phyloP scores from a whole-genome alignment of 2,888 invertebrate genomes.

The Leptarthrus brevirostris region DNA sequence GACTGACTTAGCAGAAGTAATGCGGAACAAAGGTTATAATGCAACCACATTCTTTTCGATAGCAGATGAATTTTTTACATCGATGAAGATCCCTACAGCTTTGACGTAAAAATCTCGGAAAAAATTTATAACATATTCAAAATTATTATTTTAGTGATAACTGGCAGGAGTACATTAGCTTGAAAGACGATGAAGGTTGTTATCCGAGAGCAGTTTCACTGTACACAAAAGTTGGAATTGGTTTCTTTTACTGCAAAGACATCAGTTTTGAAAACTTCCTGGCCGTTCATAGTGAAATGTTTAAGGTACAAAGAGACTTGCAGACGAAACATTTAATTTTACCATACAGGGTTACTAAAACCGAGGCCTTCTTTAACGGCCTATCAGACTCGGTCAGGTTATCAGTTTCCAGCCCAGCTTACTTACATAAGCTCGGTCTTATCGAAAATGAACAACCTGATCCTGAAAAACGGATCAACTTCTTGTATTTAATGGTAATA shows the following conservation, averaged over 20 bases:
- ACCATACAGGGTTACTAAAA: constrained; percentile 6
- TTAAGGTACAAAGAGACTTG: constrained; percentile 26
- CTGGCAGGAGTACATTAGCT: constrained; percentile 25
- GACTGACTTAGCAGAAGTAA: constrained; percentile 6
- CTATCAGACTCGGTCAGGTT: constrained; percentile 21
- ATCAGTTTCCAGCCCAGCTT: constrained; percentile 26
- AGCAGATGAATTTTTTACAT: not conserved
- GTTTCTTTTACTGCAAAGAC: constrained; percentile 33
- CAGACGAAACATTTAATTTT: constrained; percentile 17
- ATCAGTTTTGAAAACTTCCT: constrained; percentile 19
- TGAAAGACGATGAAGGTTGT: constrained; percentile 26
- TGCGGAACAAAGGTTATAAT: not conserved
- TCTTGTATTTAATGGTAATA: constrained; percentile 29
- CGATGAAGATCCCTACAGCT: not conserved
- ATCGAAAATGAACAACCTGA: not conserved
- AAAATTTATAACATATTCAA: too few species aligned
- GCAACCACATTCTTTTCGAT: not conserved
- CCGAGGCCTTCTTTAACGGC: constrained; percentile 23
- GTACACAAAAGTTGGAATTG: constrained; percentile 17
- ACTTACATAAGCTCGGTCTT: constrained; percentile 26
- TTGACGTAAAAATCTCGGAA: too few species aligned
- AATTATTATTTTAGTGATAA: constrained; percentile 19
- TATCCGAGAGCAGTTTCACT: constrained; percentile 9
- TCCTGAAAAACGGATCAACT: constrained; percentile 1
- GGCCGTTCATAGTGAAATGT: constrained; percentile 38